Conservation (phyloP, 2,888 invertebrate genomes). For the Drosophila tanythrix region DNA sequence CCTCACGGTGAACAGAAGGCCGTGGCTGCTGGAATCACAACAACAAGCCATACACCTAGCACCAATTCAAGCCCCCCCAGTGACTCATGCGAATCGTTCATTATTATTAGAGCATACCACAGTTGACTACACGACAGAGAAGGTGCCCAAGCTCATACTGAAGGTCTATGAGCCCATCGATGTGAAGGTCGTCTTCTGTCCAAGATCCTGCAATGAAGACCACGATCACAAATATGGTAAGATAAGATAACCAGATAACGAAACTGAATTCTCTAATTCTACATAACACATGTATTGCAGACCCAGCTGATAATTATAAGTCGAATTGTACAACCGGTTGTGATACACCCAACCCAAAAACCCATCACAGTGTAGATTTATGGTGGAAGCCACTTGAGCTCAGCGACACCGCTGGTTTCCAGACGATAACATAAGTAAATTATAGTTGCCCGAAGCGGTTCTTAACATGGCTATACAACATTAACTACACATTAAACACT, state of each 20-base stretch:
- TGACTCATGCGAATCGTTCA: slow-evolving; percentile 70
- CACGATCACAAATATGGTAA: slow-evolving; percentile 78
- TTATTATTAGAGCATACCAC: slow-evolving; percentile 47
- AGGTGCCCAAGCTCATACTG: slow-evolving; percentile 77
- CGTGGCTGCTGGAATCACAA: slow-evolving; percentile 59
- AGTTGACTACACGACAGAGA: slow-evolving; percentile 31
- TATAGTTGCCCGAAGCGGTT: background rate
- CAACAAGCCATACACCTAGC: slow-evolving; percentile 58
- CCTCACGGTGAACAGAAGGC: slow-evolving; percentile 55
- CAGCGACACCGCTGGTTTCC: slow-evolving; percentile 54
- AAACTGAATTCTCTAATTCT: background rate
- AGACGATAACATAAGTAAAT: slow-evolving; percentile 45
- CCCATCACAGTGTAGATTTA: slow-evolving; percentile 63
- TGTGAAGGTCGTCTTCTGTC: slow-evolving; percentile 78
- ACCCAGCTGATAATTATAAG: slow-evolving; percentile 70
- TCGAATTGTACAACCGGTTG: slow-evolving; percentile 52
- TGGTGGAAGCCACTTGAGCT: slow-evolving; percentile 64
- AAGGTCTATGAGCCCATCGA: slow-evolving; percentile 77
- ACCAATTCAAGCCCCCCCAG: slow-evolving; percentile 63
- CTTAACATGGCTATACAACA: slow-evolving; percentile 38
- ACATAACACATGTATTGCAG: slow-evolving; percentile 22
- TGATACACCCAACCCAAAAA: slow-evolving; percentile 37
- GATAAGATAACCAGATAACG: slow-evolving; percentile 1
- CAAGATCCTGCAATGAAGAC: slow-evolving; percentile 64
- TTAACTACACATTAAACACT: slow-evolving; percentile 34